These are phyloP conservation scores for Cantharis nigra DNA, from an alignment of 2,888 invertebrate genomes.

Conservation along the genomic window DNA sequence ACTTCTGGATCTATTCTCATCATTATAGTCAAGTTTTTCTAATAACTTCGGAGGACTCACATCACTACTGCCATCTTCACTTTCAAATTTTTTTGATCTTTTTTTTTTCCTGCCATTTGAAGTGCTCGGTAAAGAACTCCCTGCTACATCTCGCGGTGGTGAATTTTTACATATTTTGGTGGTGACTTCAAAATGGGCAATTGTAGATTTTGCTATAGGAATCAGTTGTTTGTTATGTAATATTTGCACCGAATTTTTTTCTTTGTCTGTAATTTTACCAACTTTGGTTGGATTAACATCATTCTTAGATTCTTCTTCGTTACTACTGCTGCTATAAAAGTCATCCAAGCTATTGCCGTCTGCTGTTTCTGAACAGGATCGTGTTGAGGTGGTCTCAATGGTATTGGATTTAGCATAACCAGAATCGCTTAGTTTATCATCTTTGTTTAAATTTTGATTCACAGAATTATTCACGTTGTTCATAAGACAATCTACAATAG, in stretches of 20 bases:
- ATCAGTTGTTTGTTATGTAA: neutral
- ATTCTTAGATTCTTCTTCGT: neutral
- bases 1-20: neutral
- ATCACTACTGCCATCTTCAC: slow-evolving; percentile 25
- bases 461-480: neutral
- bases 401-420: slow-evolving; percentile 47
- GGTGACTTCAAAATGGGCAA: neutral
- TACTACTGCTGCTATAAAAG: neutral
- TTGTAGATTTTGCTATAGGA: neutral
- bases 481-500: slow-evolving; percentile 1
- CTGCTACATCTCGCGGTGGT: neutral
- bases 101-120: slow-evolving; percentile 37
- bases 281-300: neutral
- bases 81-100: slow-evolving; percentile 28
- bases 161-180: neutral
- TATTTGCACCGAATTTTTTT: neutral
- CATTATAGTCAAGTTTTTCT: neutral
- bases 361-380: slow-evolving; percentile 21
- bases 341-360: slow-evolving; percentile 25
- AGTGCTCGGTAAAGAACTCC: slow-evolving; percentile 35
- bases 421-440: slow-evolving; percentile 36
- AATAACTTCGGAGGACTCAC: neutral
- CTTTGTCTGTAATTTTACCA: neutral
- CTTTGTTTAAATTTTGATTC: neutral
- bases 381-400: slow-evolving; percentile 39